Conservation (phyloP, 2,888 invertebrate genomes). For the Leptinotarsa haldemani region DNA sequence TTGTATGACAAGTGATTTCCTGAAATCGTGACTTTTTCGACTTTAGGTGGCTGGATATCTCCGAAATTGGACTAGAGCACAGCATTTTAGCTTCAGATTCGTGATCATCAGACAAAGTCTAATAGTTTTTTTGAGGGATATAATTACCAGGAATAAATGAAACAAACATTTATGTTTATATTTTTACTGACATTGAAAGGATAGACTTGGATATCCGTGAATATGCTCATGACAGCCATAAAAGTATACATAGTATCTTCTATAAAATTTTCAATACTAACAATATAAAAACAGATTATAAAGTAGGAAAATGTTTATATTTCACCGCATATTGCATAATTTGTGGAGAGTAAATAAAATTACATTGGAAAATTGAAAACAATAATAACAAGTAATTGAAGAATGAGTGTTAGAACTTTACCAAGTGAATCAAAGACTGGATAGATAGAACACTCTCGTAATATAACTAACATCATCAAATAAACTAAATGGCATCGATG, state of each 20-base stretch:
- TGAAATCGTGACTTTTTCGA: no score
- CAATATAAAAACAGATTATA: conserved; percentile 28
- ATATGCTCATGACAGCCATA: conserved; percentile 16
- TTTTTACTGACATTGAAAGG: conserved; percentile 19
- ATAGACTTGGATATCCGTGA: conserved; percentile 20
- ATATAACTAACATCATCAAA: conserved; percentile 27
- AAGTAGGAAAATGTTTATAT: conserved; percentile 39
- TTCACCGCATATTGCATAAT: conserved; percentile 44
- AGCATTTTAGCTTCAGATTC: no score
- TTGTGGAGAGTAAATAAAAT: conserved; percentile 46
- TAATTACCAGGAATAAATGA: neutral
- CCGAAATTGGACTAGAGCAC: no score
- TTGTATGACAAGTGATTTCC: no score
- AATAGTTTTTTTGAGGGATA: no score
- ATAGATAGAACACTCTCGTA: conserved; percentile 30
- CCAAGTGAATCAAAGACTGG: conserved; percentile 24
- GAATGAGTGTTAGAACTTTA: conserved; percentile 11
- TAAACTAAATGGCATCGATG: conserved; percentile 88
- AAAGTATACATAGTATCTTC: conserved; percentile 16
- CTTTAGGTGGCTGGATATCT: no score
- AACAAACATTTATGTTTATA: neutral
- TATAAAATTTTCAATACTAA: conserved; percentile 23
- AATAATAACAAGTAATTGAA: conserved; percentile 9
- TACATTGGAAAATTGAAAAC: conserved; percentile 11
- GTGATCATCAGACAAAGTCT: no score